Percentiles rank a stretch among this genome's conserved stretches.
phyloP scores from a whole-genome alignment of 2,888 invertebrate genomes.

The Leucophora obtusa region DNA sequence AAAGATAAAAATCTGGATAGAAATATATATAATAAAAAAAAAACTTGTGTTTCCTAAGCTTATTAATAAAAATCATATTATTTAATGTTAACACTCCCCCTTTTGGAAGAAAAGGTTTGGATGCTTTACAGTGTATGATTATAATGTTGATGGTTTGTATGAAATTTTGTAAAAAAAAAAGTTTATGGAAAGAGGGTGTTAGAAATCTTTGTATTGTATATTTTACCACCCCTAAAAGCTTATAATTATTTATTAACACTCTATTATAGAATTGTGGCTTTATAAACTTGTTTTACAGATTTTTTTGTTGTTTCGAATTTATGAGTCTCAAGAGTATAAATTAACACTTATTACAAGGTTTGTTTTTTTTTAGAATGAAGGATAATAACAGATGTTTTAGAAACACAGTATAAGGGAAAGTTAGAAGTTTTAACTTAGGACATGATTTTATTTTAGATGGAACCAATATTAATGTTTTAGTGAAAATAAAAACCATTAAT shows the following conservation, averaged over 20 bases:
- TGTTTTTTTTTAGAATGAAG: constrained; percentile 16
- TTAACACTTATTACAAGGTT: constrained; percentile 48
- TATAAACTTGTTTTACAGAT: constrained; percentile 49
- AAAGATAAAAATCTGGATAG: not conserved
- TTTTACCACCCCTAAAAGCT: constrained; percentile 43
- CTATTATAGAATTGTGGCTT: constrained; percentile 53
- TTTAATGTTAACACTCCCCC: constrained; percentile 40
- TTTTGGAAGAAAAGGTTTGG: not conserved
- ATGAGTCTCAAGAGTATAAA: constrained; percentile 60
- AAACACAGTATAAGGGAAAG: too few relatives aligned
- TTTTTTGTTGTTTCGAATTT: constrained; percentile 37
- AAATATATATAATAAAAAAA: not conserved
- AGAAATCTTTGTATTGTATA: not conserved
- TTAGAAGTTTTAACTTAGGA: too few relatives aligned
- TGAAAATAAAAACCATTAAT: too few relatives aligned
- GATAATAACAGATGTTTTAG: not conserved
- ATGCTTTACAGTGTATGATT: not conserved
- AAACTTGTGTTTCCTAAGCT: constrained; percentile 11
- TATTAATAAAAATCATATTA: constrained; percentile 34
- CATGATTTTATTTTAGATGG: too few relatives aligned
- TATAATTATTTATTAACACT: constrained; percentile 59
- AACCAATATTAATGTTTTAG: too few relatives aligned
- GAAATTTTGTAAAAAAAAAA: too few relatives aligned
- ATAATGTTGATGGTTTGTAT: not conserved
- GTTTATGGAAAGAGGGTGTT: not conserved